A percentile compares a stretch with the other conserved stretches of the same genome.
Evolutionary conservation across 1,140 invertebrate species (phyloP).

Genomic region (Gerris buenoi): DNA sequence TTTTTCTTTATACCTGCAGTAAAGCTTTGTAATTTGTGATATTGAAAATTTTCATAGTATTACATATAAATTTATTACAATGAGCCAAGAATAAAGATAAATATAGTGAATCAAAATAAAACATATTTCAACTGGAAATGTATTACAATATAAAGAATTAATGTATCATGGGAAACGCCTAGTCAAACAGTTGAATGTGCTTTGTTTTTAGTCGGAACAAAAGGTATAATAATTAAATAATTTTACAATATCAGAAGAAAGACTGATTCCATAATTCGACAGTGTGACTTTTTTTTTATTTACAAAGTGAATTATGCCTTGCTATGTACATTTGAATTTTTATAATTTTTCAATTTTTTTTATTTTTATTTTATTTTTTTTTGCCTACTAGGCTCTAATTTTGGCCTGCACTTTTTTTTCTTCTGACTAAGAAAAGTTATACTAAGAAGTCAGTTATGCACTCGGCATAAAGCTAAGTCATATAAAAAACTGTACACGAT

Average conservation of each 20-base stretch:
- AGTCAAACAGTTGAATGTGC: neutral
- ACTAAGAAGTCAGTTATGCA: slow-evolving; percentile 13
- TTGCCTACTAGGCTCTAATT: slow-evolving; percentile 14
- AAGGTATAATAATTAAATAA: neutral
- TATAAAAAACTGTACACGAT: slow-evolving; percentile 15
- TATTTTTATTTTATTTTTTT: neutral
- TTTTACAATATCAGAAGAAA: slow-evolving; percentile 13
- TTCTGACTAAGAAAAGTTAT: slow-evolving; percentile 5
- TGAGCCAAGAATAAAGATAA: slow-evolving; percentile 12
- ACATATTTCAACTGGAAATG: slow-evolving; percentile 12
- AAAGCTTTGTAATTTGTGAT: slow-evolving; percentile 1
- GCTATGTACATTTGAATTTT: slow-evolving; percentile 14
- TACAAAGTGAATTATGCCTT: slow-evolving; percentile 8
- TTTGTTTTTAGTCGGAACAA: slow-evolving; percentile 4
- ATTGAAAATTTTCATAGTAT: slow-evolving; percentile 9
- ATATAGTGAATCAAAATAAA: slow-evolving; percentile 13
- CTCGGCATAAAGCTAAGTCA: slow-evolving; percentile 9
- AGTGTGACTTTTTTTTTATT: slow-evolving; percentile 13
- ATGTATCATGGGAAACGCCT: slow-evolving; percentile 2
- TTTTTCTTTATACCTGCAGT: slow-evolving; percentile 1
- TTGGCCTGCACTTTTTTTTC: slow-evolving; percentile 8
- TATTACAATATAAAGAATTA: slow-evolving; percentile 12
- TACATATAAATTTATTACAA: slow-evolving; percentile 16
- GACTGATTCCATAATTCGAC: slow-evolving; percentile 20
- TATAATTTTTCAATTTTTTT: neutral